phyloP scores from a whole-genome alignment of 2,797 vertebrate species.

The Acanthornis magna region DNA sequence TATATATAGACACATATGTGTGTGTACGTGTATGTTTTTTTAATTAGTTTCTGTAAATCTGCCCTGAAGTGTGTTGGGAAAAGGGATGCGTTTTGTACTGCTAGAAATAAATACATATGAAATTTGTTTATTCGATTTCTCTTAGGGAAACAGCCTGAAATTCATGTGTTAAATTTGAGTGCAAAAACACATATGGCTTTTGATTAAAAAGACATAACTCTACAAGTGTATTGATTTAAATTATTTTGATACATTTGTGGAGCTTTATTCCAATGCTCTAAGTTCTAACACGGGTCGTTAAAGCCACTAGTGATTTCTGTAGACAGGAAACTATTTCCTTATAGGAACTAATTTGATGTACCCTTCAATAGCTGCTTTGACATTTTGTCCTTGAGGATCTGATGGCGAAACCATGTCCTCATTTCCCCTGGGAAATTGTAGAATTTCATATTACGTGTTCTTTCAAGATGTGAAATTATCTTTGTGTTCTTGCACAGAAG shows the following conservation, averaged over 20 bases:
- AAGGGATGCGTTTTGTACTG: conserved; percentile 13
- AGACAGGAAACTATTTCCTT: neutral
- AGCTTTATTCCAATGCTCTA: conserved; percentile 23
- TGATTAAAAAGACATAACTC: conserved; percentile 9
- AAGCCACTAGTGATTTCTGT: neutral
- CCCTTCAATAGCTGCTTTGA: conserved; percentile 17
- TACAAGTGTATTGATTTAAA: neutral
- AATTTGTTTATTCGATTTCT: neutral
- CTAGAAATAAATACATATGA: neutral
- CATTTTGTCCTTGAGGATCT: conserved; percentile 34
- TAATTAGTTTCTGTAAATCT: neutral
- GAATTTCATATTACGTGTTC: neutral
- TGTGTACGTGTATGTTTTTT: neutral
- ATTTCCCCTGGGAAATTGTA: neutral
- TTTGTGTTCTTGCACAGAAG: neutral
- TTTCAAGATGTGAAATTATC: neutral
- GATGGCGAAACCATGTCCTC: neutral
- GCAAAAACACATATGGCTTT: conserved; percentile 11
- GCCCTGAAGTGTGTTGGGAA: neutral
- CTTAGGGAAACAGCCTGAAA: neutral
- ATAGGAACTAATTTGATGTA: neutral
- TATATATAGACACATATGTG: fast-evolving
- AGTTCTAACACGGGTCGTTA: neutral
- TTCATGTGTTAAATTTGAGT: neutral
- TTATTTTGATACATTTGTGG: neutral